Evolutionary conservation across 2,797 vertebrate genomes (phyloP).

Genomic region (Diplodus puntazzo): DNA sequence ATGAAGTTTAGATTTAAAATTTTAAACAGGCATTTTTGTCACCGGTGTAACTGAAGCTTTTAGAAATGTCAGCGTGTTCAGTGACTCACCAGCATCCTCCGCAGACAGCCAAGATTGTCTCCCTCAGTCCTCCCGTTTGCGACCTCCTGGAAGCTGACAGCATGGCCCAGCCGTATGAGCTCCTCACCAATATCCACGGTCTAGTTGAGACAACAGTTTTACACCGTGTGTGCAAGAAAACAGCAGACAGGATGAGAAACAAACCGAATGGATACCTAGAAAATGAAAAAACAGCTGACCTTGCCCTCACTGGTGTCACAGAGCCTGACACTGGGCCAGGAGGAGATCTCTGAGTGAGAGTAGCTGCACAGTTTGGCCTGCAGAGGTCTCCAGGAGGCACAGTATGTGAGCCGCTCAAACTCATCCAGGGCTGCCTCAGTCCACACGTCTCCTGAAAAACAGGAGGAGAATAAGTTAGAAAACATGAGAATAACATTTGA

Average conservation of each 20-base stretch:
- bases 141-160: conserved; percentile 79
- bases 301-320: conserved; percentile 80
- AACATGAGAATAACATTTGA: not conserved
- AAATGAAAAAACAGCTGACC: conserved; percentile 70
- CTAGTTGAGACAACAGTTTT: conserved; percentile 66
- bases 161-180: conserved; percentile 86
- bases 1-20: not conserved
- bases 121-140: conserved; percentile 62
- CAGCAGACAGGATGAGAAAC: not conserved
- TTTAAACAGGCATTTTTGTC: not conserved
- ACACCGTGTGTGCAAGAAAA: not conserved
- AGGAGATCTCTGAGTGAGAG: conserved; percentile 83
- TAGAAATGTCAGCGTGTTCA: not conserved
- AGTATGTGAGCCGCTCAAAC: conserved; percentile 89
- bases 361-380: conserved; percentile 92
- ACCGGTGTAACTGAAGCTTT: not conserved
- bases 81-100: conserved; percentile 83
- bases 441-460: conserved; percentile 85
- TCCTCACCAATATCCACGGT: conserved; percentile 88
- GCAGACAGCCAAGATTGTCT: conserved; percentile 68
- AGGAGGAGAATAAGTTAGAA: not conserved
- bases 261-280: not conserved
- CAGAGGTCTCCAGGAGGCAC: conserved; percentile 89
- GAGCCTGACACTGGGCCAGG: conserved; percentile 89
- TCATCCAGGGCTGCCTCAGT: conserved; percentile 88